Evolutionary conservation across 2,888 invertebrate species (phyloP).

Genomic region (Trichopoda pennipes): DNA sequence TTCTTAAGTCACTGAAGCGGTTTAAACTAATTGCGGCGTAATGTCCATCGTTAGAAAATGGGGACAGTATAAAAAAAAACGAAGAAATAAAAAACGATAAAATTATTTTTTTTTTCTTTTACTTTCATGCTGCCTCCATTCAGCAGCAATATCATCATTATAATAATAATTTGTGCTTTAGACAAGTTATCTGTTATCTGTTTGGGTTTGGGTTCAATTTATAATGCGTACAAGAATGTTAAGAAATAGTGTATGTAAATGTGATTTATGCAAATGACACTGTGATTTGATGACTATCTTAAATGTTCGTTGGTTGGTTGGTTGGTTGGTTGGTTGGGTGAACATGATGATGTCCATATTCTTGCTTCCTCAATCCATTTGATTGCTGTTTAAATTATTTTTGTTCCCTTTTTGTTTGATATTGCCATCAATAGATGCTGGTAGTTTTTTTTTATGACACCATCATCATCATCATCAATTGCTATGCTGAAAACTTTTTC

Average conservation of each 20-base stretch:
- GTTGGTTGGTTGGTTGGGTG: not conserved
- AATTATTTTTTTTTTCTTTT: slow-evolving; percentile 27
- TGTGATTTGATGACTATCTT: slow-evolving; percentile 65
- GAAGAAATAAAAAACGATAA: not conserved
- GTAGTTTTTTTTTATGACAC: slow-evolving; percentile 27
- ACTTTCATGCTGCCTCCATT: not conserved
- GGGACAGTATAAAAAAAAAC: not conserved
- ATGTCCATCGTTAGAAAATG: slow-evolving; percentile 42
- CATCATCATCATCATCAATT: slow-evolving; percentile 33
- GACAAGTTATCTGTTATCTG: slow-evolving; percentile 1
- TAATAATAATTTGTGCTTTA: slow-evolving; percentile 33
- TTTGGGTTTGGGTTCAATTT: not conserved
- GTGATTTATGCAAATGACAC: slow-evolving; percentile 69
- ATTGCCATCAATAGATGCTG: slow-evolving; percentile 29
- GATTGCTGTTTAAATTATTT: slow-evolving; percentile 17
- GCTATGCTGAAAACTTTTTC: slow-evolving; percentile 37
- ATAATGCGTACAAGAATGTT: slow-evolving; percentile 25
- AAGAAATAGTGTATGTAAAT: slow-evolving; percentile 62
- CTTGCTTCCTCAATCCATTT: not conserved
- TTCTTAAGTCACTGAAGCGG: slow-evolving; percentile 60
- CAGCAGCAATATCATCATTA: slow-evolving; percentile 35
- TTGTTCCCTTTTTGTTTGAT: not conserved
- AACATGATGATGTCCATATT: slow-evolving; percentile 17
- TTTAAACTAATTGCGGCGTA: slow-evolving; percentile 69
- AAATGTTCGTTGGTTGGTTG: slow-evolving; percentile 20